A percentile compares a stretch with the other conserved stretches of the same genome.
phyloP scores from a whole-genome alignment of 2,888 invertebrate species.

The Drosophila parthenogenetica region DNA sequence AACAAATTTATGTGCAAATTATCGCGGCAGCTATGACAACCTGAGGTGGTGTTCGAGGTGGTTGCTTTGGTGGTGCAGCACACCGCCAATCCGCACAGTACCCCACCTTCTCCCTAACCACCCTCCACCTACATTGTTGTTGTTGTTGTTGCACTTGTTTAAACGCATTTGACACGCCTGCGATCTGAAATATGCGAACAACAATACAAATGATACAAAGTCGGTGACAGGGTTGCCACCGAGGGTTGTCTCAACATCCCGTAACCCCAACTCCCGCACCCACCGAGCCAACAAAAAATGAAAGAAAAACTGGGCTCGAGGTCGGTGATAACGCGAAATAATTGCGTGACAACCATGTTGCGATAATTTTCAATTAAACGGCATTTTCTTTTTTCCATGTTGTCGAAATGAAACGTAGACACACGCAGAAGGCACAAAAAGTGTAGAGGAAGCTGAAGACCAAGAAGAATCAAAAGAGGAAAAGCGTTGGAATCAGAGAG shows the following conservation, averaged over 20 bases:
- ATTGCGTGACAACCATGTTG: conserved; percentile 85
- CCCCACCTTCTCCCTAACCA: not conserved
- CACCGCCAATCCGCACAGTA: not conserved
- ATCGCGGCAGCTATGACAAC: conserved; percentile 70
- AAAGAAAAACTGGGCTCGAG: conserved; percentile 20
- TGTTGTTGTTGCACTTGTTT: conserved; percentile 67
- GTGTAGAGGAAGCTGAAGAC: conserved; percentile 20
- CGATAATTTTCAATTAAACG: conserved; percentile 85
- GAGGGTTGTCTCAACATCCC: conserved; percentile 54
- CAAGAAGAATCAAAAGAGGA: conserved; percentile 28
- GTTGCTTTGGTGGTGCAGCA: conserved; percentile 34
- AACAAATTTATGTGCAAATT: conserved; percentile 67
- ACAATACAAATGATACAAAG: conserved; percentile 66
- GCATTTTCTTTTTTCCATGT: conserved; percentile 55
- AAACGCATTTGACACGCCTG: conserved; percentile 68
- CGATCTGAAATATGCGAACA: conserved; percentile 50
- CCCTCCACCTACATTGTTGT: not conserved
- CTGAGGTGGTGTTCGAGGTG: conserved; percentile 64
- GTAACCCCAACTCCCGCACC: not conserved
- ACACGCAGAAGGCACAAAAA: conserved; percentile 5
- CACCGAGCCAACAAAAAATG: conserved; percentile 2
- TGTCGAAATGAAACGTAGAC: conserved; percentile 47
- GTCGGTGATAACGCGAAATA: conserved; percentile 82
- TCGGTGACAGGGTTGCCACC: conserved; percentile 34
- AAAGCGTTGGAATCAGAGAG: conserved; percentile 20